Base-by-base conservation (phyloP, 2,797 vertebrate species). In the Petrocephalus sullivani region DNA sequence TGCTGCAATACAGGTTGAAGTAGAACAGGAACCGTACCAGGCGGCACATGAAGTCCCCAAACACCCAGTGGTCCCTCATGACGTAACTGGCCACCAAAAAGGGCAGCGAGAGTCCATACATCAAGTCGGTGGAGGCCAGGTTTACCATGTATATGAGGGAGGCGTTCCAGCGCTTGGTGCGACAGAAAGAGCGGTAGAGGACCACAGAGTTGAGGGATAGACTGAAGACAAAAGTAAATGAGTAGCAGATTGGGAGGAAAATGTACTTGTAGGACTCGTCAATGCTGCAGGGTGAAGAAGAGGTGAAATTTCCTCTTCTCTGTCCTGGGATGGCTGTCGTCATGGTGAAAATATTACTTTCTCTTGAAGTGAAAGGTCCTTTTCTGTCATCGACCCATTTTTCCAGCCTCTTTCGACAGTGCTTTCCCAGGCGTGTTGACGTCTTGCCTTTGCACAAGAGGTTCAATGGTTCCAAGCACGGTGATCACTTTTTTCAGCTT, bases 141-240 rank as follows among this genome's bases (percentile, higher is more conserved):
- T 97, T 96, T 53, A 97, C 96, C 96, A 97, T 97, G 92, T 97
- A 97, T 90, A 97, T 96, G 84, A 97, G 92, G 0, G 96, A 97
- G 0, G 96, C 93, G 14, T 96, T 97, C 96, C 96, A 96, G 37
- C 93, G 94, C 0, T 93, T 95, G 21, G 92, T 96, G 54, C 89
- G 94, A 8, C 95, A 90, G 88, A 95, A 96, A 88, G 96, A 96
- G 41, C 95, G 95, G 71, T 95, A 93, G 87, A 96, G 93, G 61
- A 97, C 95, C 89, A 96, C 94, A 0, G 95, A 96, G 94, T 97
- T 96, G 1, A 97, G 94, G 14, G 89, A 94, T 64, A 97, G 93
- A 91, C 96, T 96, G 92, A 96, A 96, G 88, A 96, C 87, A 91
- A 96, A 96, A 67, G 96, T 97, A 89, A 96, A 93, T 33, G 95